Conservation (phyloP, 2,113 vertebrate genomes). For the Trinectes maculatus region DNA sequence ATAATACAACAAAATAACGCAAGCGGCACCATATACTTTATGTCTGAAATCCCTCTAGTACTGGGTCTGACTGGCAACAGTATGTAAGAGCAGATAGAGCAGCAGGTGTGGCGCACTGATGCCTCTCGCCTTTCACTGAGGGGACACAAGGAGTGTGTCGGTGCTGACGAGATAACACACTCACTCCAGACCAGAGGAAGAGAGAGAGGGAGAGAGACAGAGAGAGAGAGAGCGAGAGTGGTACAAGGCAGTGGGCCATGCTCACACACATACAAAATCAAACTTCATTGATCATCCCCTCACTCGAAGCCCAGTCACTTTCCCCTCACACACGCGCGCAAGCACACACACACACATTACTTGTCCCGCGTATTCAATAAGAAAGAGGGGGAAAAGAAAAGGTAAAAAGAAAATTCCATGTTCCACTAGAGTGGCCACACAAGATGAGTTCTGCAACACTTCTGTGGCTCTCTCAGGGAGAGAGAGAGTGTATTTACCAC, state of each 20-base stretch:
- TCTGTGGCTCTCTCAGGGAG: conserved; percentile 52
- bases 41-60: conserved; percentile 14
- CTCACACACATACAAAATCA: conserved; percentile 60
- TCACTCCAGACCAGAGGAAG: conserved; percentile 39
- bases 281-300: conserved; percentile 70
- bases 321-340: background rate
- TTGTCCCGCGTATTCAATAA: conserved; percentile 55
- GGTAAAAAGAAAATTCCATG: conserved; percentile 50
- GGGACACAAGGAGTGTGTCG: conserved; percentile 57
- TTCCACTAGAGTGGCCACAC: conserved; percentile 69
- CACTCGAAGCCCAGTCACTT: conserved; percentile 35
- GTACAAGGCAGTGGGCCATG: conserved; percentile 25
- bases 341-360: conserved; percentile 27
- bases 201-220: conserved; percentile 21
- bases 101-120: conserved; percentile 57
- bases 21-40: conserved; percentile 1
- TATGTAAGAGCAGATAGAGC: conserved; percentile 47
- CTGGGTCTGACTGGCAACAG: conserved; percentile 33
- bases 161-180: conserved; percentile 59
- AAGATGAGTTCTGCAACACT: conserved; percentile 69
- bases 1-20: conserved; percentile 6
- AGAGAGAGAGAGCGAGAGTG: conserved; percentile 28
- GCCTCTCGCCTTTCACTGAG: conserved; percentile 53
- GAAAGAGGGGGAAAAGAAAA: conserved; percentile 13
- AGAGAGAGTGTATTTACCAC: conserved; percentile 61